Evolutionary conservation across 2,888 invertebrate species (phyloP), one percentile per base, ranked within the genome.

Genomic region (Trissolcus brochymenae): DNA sequence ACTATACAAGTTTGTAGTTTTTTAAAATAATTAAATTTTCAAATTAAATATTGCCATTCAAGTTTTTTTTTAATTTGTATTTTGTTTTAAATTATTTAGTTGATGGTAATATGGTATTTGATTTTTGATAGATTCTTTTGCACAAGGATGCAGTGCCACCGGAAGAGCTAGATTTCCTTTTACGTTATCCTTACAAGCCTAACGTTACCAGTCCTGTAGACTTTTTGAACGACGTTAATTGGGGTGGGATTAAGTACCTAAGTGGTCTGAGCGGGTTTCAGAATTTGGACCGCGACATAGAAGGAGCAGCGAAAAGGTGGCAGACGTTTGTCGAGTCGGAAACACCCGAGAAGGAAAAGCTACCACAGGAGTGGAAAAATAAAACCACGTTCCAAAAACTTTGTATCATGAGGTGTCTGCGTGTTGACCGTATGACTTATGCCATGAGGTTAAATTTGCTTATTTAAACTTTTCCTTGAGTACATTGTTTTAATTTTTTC

Each of bases 361-460:
- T 98, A 81, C 98, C 98, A 0, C 97, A 97, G 73, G 98, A 98
- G 85, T 98, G 98, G 98, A 98, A 98, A 88, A 95, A 94, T 84
- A 98, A 97, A 88, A 91, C 93, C 0, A 91, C 95, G 0, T 89
- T 98, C 54, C 97, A 98, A 87, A 92, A 94, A 79, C 90, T 98
- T 4, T 98, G 98, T 85, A 98, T 98, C 88, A 95, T 98, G 94
- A 91, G 98, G 71, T 96, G 96, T 17, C 90, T 98, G 61, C 91
- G 98, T 54, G 95, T 97, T 0, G 98, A 98, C 90, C 92, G 98
- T 81, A 98, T 98, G 97, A 96, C 96, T 0, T 97, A 98, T 84
- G 98, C 97, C 13, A 93, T 97, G 56, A 90, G 90, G 94, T 94
- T 86, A 85, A 19, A 14, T 46, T 43, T 19, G 25, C 35, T 57